Conservation (phyloP, 2,888 invertebrate species). For the Globia sparganii region DNA sequence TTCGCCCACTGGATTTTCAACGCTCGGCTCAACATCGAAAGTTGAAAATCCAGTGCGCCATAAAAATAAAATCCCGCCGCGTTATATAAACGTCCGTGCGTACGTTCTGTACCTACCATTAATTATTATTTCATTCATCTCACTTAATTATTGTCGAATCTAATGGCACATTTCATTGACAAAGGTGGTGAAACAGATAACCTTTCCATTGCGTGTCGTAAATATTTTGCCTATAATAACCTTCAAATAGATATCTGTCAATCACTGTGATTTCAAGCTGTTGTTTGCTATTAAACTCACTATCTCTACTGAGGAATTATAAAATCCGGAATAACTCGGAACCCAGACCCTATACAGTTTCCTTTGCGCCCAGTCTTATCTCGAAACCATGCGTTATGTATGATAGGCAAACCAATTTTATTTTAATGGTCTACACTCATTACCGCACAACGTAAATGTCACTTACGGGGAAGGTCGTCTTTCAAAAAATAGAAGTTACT, state of each 20-base stretch:
- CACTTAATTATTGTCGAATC: background rate
- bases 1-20: too few relatives aligned
- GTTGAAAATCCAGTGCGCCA: too few relatives aligned
- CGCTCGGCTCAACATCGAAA: too few relatives aligned
- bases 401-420: background rate
- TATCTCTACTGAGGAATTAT: background rate
- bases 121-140: slow-evolving; percentile 9
- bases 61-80: too few relatives aligned
- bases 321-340: too few relatives aligned
- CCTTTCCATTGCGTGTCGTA: slow-evolving; percentile 40
- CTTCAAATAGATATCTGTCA: slow-evolving; percentile 48
- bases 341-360: too few relatives aligned
- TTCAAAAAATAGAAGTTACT: background rate
- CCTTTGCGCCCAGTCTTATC: too few relatives aligned
- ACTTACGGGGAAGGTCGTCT: background rate
- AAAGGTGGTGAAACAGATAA: slow-evolving; percentile 38
- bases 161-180: slow-evolving; percentile 32
- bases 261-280: slow-evolving; percentile 25
- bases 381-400: background rate
- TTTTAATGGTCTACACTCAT: slow-evolving; percentile 6
- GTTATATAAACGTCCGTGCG: too few relatives aligned
- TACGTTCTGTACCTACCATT: too few relatives aligned
- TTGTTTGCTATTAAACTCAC: slow-evolving; percentile 6
- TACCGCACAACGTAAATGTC: background rate
- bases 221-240: slow-evolving; percentile 41